These are phyloP conservation scores for Melanophora roralis DNA, from an alignment of 2,888 invertebrate genomes.

Conservation along the genomic window DNA sequence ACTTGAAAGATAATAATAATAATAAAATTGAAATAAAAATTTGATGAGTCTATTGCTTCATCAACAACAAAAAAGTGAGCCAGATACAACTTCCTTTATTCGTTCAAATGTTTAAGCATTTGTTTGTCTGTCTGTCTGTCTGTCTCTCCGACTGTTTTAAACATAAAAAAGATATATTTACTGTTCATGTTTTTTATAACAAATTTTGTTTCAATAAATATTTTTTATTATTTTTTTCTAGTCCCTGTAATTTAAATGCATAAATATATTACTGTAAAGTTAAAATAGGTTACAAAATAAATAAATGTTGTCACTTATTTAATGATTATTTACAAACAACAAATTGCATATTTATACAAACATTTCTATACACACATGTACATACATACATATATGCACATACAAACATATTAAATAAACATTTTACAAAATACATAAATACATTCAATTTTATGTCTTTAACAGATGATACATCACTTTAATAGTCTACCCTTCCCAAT, in stretches of 20 bases:
- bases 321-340: no score
- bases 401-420: not conserved
- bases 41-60: not conserved
- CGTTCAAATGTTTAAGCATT: not conserved
- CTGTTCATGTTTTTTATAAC: constrained; percentile 34
- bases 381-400: not conserved
- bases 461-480: not conserved
- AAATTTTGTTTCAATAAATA: constrained; percentile 8
- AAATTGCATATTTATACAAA: no score
- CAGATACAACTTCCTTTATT: not conserved
- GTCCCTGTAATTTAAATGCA: constrained; percentile 12
- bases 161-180: not conserved
- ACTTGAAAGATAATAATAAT: constrained; percentile 62
- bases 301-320: no score
- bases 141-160: constrained; percentile 29
- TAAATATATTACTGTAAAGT: constrained; percentile 24
- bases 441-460: not conserved
- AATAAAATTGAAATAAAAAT: not conserved
- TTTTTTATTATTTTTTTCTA: constrained; percentile 17
- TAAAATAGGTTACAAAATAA: not conserved
- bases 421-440: not conserved
- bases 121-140: not conserved
- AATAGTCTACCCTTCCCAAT: not conserved
- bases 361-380: not conserved
- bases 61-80: not conserved